phyloP scores from a whole-genome alignment of 2,888 invertebrate species.

The Cenopis cana region DNA sequence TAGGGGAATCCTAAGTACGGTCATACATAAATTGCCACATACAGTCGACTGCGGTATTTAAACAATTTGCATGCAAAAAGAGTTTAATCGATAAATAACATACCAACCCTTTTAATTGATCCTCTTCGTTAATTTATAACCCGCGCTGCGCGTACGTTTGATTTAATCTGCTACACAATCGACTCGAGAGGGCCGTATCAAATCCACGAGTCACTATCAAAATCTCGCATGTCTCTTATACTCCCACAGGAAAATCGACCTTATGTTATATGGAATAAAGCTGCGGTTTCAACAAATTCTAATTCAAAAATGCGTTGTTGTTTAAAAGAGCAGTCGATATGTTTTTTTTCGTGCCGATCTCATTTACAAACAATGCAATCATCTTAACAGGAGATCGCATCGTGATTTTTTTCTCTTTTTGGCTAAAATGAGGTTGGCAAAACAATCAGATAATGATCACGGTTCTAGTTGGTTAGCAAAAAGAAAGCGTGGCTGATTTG shows the following conservation, averaged over 20 bases:
- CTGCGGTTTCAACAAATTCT: not conserved
- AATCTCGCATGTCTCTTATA: constrained; percentile 1
- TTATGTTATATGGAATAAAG: not conserved
- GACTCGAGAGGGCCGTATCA: constrained; percentile 37
- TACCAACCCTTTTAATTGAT: constrained; percentile 39
- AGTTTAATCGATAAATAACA: constrained; percentile 12
- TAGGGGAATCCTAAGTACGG: not conserved
- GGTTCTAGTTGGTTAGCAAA: constrained; percentile 37
- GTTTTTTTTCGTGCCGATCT: constrained; percentile 36
- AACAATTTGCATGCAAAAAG: constrained; percentile 31
- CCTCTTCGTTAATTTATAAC: constrained; percentile 40
- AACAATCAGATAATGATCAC: constrained; percentile 44
- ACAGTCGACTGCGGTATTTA: not conserved
- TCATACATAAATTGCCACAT: not conserved
- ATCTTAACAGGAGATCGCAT: constrained; percentile 39
- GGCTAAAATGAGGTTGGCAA: constrained; percentile 41
- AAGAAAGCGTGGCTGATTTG: constrained; percentile 41
- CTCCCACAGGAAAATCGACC: not conserved
- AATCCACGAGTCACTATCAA: not conserved
- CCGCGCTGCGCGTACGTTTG: constrained; percentile 22
- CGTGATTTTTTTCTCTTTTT: constrained; percentile 42
- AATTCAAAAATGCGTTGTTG: not conserved
- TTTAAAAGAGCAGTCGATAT: constrained; percentile 15
- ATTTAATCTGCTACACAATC: constrained; percentile 43
- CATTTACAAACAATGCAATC: constrained; percentile 45